These are phyloP conservation scores for Chloropsis hardwickii DNA, from an alignment of 2,113 vertebrate genomes.

Conservation along the genomic window DNA sequence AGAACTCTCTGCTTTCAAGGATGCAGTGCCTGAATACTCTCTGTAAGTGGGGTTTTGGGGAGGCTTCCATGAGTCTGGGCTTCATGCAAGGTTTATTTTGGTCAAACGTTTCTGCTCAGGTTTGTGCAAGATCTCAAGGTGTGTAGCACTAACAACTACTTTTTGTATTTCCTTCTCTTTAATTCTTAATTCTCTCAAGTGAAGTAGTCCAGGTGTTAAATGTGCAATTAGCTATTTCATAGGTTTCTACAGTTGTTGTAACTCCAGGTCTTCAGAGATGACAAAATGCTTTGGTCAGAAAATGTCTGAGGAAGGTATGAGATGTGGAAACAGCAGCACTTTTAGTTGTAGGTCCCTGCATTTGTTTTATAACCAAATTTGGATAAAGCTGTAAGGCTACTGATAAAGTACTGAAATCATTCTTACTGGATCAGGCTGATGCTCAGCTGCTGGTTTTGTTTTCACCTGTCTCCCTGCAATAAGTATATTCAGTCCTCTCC, in stretches of 20 bases:
- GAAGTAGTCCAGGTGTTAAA: not conserved
- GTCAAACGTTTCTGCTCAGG: not conserved
- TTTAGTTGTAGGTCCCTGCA: not conserved
- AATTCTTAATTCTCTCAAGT: not conserved
- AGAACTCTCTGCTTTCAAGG: conserved; percentile 90
- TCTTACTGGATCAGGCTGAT: not conserved
- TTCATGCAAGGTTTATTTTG: not conserved
- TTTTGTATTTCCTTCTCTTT: not conserved
- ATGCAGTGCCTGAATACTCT: conserved; percentile 90
- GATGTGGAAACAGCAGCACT: not conserved
- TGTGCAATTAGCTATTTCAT: not conserved
- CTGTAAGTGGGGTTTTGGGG: conserved; percentile 80
- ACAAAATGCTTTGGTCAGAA: not conserved
- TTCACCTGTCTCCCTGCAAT: not conserved
- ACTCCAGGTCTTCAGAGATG: not conserved
- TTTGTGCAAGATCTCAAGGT: not conserved
- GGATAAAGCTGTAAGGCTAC: not conserved
- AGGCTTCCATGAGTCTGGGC: not conserved
- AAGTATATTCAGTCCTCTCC: not conserved
- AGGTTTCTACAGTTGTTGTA: not conserved
- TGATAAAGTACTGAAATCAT: not conserved
- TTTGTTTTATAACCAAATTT: not conserved
- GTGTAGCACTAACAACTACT: not conserved
- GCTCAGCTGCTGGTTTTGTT: not conserved
- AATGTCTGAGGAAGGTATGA: not conserved